These are phyloP conservation scores for Pipa parva DNA, from an alignment of 2,113 vertebrate genomes.

Conservation along the genomic window DNA sequence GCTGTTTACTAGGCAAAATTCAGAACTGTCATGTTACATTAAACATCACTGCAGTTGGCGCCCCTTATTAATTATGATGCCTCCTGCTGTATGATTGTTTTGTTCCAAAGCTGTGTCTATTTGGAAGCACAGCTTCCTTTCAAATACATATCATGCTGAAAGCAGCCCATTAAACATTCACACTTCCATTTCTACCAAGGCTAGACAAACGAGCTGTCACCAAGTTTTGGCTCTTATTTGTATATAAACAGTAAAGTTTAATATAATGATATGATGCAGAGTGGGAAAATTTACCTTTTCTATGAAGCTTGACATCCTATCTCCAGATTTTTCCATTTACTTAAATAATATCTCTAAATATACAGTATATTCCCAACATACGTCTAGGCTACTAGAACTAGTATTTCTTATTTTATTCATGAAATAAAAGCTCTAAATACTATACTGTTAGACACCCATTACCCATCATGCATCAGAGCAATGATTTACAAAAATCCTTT, in stretches of 20 bases:
- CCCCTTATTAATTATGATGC: conserved; percentile 56
- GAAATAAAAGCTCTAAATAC: no score
- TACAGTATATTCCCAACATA: no score
- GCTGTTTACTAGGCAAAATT: conserved; percentile 48
- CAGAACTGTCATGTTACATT: conserved; percentile 52
- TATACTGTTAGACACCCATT: no score
- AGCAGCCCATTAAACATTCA: conserved; percentile 60
- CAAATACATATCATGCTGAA: conserved; percentile 43
- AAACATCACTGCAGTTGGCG: conserved; percentile 47
- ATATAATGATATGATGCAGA: neutral
- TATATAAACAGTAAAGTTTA: conserved; percentile 4
- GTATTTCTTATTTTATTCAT: no score
- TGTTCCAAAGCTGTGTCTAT: conserved; percentile 38
- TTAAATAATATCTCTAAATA: no score
- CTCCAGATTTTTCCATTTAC: no score
- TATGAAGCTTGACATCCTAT: no score
- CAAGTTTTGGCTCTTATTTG: conserved; percentile 6
- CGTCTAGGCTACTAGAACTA: no score
- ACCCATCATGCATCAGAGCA: no score
- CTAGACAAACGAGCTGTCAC: conserved; percentile 32
- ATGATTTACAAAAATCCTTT: no score
- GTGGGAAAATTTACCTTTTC: no score
- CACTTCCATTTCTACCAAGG: conserved; percentile 42
- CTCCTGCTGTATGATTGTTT: conserved; percentile 47
- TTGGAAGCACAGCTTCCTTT: conserved; percentile 50